Evolutionary conservation across 2,888 invertebrate species (phyloP).

Genomic region (Drosophila rellima): DNA sequence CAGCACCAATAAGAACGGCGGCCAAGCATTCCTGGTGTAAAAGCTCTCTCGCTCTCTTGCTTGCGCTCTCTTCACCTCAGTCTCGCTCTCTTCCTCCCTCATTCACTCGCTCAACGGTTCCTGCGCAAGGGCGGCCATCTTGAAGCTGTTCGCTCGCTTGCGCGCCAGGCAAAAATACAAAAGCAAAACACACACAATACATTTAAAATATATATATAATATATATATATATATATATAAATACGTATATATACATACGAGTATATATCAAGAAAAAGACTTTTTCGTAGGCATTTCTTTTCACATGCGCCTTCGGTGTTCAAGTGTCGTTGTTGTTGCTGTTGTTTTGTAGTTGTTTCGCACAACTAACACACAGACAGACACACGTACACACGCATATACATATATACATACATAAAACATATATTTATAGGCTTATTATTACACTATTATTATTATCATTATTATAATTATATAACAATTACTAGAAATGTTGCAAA

Average conservation of each 20-base stretch:
- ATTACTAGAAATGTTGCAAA: constrained; percentile 78
- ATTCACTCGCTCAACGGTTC: constrained; percentile 49
- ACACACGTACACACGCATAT: constrained; percentile 29
- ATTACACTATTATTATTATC: constrained; percentile 57
- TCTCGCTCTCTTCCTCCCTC: constrained; percentile 19
- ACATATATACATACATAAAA: constrained; percentile 22
- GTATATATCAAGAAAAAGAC: constrained; percentile 73
- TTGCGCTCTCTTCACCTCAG: constrained; percentile 1
- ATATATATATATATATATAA: constrained; percentile 5
- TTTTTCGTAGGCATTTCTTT: constrained; percentile 82
- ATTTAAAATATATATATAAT: constrained; percentile 17
- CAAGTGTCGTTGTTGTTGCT: constrained; percentile 57
- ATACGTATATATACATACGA: constrained; percentile 2
- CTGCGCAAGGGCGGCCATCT: constrained; percentile 75
- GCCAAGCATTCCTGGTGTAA: constrained; percentile 85
- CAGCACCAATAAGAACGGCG: constrained; percentile 75
- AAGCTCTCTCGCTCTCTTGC: constrained; percentile 32
- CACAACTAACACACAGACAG: constrained; percentile 51
- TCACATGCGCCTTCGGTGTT: constrained; percentile 70
- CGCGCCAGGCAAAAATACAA: constrained; percentile 42
- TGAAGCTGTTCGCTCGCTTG: constrained; percentile 66
- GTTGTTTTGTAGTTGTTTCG: constrained; percentile 43
- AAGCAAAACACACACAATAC: constrained; percentile 21
- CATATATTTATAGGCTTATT: constrained; percentile 62
- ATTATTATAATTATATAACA: constrained; percentile 46